Percentiles rank a stretch among this genome's conserved stretches.
phyloP scores from a whole-genome alignment of 2,113 vertebrate species.

The Bufo gargarizans region DNA sequence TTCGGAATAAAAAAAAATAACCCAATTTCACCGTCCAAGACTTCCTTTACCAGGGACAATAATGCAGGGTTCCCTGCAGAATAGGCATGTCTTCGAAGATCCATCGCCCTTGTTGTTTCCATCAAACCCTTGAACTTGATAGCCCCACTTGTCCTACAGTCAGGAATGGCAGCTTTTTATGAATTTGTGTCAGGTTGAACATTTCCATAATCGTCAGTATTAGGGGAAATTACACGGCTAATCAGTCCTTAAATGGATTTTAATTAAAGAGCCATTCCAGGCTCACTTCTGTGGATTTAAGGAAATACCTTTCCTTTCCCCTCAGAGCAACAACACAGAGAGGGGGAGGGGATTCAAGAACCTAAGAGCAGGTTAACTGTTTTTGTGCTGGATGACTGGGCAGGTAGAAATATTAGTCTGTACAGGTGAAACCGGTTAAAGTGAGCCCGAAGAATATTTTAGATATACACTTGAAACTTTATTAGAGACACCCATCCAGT shows the following conservation, averaged over 20 bases:
- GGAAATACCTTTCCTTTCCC: conserved; percentile 56
- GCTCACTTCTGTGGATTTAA: conserved; percentile 67
- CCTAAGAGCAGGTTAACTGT: background rate
- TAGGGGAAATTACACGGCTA: conserved; percentile 69
- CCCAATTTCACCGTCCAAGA: conserved; percentile 55
- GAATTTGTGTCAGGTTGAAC: conserved; percentile 62
- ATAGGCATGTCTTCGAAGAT: background rate
- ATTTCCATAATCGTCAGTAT: conserved; percentile 71
- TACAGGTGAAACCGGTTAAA: background rate
- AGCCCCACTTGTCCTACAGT: conserved; percentile 33
- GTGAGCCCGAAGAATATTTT: background rate
- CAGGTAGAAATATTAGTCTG: background rate
- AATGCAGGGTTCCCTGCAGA: conserved; percentile 37
- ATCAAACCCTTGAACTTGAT: conserved; percentile 41
- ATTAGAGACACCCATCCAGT: too few species aligned
- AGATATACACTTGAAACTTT: too few species aligned
- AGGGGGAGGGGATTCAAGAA: background rate
- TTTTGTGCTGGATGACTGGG: background rate
- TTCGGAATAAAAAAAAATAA: conserved; percentile 22
- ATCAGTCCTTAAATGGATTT: conserved; percentile 73
- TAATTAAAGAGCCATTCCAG: conserved; percentile 71
- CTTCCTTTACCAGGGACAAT: background rate
- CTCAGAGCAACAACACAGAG: conserved; percentile 32
- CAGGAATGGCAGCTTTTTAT: conserved; percentile 41
- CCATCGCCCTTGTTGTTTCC: background rate